phyloP scores from a whole-genome alignment of 2,888 invertebrate genomes.

The Geophilus truncorum region DNA sequence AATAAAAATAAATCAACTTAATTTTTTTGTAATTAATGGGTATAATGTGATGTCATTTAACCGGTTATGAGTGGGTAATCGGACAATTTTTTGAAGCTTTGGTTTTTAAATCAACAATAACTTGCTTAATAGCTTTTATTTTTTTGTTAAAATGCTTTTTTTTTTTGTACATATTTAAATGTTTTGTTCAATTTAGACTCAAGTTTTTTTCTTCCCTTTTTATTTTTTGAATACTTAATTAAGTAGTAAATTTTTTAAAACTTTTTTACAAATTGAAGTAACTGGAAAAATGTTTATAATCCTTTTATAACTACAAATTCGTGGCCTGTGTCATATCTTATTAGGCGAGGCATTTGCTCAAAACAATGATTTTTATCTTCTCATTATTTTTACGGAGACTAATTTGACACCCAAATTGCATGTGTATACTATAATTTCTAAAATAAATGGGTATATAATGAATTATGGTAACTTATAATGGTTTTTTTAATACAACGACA shows the following conservation, averaged over 20 bases:
- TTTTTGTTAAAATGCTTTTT: not conserved
- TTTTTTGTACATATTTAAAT: not conserved
- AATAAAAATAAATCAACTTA: not conserved
- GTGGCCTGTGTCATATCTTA: not conserved
- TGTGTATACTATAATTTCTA: not conserved
- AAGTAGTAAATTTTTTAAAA: not conserved
- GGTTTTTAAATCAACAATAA: not conserved
- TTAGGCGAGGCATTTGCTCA: not conserved
- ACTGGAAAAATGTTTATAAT: not conserved
- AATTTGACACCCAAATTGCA: not conserved
- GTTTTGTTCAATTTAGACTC: not conserved
- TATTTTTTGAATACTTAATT: not conserved
- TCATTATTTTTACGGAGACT: not conserved
- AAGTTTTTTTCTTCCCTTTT: not conserved
- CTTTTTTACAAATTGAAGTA: not conserved
- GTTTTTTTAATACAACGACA: no score
- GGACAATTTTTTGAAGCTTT: not conserved
- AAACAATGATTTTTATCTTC: not conserved
- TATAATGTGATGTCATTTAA: not conserved
- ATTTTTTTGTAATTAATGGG: not conserved
- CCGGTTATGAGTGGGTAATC: not conserved
- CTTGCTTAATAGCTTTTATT: not conserved
- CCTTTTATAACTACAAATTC: not conserved
- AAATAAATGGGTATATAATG: not conserved
- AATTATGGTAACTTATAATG: no score